A percentile compares a stretch with the other conserved stretches of the same genome.
Conservation (phyloP, 2,888 invertebrate species). For the Lymantria monacha region DNA sequence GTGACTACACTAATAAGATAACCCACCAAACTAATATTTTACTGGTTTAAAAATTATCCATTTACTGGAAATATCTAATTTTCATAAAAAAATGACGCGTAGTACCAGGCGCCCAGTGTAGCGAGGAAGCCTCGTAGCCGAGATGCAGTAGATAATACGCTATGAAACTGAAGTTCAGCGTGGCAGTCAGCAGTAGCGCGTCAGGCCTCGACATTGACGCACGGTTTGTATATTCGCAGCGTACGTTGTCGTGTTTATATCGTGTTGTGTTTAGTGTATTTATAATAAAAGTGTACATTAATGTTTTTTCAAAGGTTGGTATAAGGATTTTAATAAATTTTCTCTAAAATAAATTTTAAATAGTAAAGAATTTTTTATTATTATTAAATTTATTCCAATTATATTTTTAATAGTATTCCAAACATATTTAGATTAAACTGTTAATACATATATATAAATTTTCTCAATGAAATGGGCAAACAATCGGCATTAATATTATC, state of each 20-base stretch:
- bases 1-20: too few relatives aligned
- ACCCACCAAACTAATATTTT: too few relatives aligned
- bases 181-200: constrained; percentile 75
- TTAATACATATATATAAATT: not conserved
- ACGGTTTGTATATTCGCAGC: constrained; percentile 38
- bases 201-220: constrained; percentile 53
- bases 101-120: constrained; percentile 57
- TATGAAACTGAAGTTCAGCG: constrained; percentile 46
- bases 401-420: not conserved
- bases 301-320: constrained; percentile 43
- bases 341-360: not conserved
- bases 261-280: constrained; percentile 37
- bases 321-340: not conserved
- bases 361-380: not conserved
- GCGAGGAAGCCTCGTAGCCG: constrained; percentile 45
- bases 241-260: constrained; percentile 34
- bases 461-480: constrained; percentile 9
- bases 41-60: not conserved
- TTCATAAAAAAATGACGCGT: constrained; percentile 30
- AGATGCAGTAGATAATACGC: constrained; percentile 57
- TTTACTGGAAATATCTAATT: constrained; percentile 42
- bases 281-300: constrained; percentile 22
- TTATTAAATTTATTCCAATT: not conserved
- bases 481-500: constrained; percentile 5
- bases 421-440: not conserved